phyloP scores from a whole-genome alignment of 2,113 vertebrate genomes.

The Vicugna pacos region DNA sequence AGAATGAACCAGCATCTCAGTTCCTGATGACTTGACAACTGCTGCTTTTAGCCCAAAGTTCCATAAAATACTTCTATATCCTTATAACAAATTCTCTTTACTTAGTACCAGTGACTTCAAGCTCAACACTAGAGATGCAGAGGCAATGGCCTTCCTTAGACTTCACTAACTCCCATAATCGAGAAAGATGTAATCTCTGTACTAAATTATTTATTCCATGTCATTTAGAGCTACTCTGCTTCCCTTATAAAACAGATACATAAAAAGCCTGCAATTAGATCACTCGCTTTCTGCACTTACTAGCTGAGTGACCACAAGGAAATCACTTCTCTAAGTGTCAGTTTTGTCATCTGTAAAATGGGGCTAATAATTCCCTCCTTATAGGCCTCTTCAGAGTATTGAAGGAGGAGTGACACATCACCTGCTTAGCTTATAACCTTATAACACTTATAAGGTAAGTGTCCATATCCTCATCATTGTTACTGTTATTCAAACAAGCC shows the following conservation, averaged over 20 bases:
- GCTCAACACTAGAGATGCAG: not conserved
- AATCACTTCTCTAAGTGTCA: not conserved
- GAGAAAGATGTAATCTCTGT: not conserved
- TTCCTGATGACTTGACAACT: not conserved
- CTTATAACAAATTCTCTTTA: not conserved
- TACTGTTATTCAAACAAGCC: not conserved
- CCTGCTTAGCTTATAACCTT: not conserved
- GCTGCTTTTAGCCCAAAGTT: not conserved
- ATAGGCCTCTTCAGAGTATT: not conserved
- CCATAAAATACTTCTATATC: not conserved
- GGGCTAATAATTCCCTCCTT: not conserved
- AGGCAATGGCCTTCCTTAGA: not conserved
- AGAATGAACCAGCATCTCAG: not conserved
- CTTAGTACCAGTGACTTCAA: not conserved
- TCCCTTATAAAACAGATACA: not conserved
- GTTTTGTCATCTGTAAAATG: slow-evolving; percentile 16
- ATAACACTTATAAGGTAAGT: not conserved
- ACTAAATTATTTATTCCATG: not conserved
- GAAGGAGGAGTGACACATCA: not conserved
- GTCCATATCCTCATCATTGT: not conserved
- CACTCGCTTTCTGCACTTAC: not conserved
- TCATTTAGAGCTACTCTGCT: not conserved
- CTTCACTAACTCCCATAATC: not conserved
- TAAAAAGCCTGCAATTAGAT: not conserved
- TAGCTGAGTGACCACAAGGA: not conserved